These are phyloP conservation scores for Vulpes lagopus DNA, from an alignment of 2,113 vertebrate genomes.

Conservation along the genomic window DNA sequence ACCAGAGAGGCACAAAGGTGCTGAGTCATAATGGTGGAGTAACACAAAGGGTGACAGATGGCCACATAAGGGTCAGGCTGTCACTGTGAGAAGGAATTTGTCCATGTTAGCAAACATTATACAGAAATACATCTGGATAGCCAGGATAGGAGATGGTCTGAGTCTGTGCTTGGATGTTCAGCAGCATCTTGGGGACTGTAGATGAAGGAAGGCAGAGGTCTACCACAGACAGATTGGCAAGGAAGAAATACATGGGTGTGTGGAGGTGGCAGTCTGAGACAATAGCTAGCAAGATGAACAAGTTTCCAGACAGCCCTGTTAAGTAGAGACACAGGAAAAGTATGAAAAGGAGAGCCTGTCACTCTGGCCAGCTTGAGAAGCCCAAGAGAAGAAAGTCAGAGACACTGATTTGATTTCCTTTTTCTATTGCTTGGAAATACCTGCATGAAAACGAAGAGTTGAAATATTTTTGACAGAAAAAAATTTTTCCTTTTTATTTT, in stretches of 20 bases:
- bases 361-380: slow-evolving; percentile 52
- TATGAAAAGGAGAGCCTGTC: slow-evolving; percentile 22
- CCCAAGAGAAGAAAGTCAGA: slow-evolving; percentile 75
- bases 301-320: slow-evolving; percentile 65
- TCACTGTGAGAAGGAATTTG: slow-evolving; percentile 75
- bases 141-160: slow-evolving; percentile 67
- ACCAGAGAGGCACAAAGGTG: slow-evolving; percentile 51
- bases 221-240: slow-evolving; percentile 70
- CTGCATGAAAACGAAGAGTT: slow-evolving; percentile 30
- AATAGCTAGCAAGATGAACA: slow-evolving; percentile 66
- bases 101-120: slow-evolving; percentile 79
- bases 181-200: slow-evolving; percentile 68
- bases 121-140: slow-evolving; percentile 75
- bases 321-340: slow-evolving; percentile 67
- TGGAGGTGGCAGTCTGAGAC: slow-evolving; percentile 54
- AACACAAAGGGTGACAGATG: slow-evolving; percentile 71
- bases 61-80: slow-evolving; percentile 75
- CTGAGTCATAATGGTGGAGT: slow-evolving; percentile 58
- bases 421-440: slow-evolving; percentile 47
- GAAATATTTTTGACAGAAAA: slow-evolving; percentile 25
- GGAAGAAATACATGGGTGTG: slow-evolving; percentile 73
- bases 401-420: slow-evolving; percentile 62
- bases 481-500: background rate
- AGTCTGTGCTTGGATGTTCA: slow-evolving; percentile 62
- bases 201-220: slow-evolving; percentile 73